Base-by-base conservation (phyloP, 2,888 invertebrate species). In the Hyles lineata region DNA sequence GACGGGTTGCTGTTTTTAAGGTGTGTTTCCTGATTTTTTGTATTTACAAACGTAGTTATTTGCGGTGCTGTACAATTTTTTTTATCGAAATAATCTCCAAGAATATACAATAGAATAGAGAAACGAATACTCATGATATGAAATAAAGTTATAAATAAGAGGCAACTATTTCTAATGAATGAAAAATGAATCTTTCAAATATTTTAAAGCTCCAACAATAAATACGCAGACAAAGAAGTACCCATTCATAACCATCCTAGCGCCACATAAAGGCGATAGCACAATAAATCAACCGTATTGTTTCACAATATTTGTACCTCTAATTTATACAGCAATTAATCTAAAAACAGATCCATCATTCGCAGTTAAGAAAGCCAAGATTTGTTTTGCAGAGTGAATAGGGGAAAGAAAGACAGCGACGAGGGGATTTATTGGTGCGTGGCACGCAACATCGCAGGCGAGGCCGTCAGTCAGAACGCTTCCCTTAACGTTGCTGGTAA, bases 381-480 rank as follows among this genome's bases (percentile, higher is more conserved):
- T 74, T 74, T 75, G 76, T 71, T 73, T 77, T 75, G 70, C 87
- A 93, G 98, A 86, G 98, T 99, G 74, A 97, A 98, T 92, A 98
- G 98, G 89, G 98, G 98, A 89, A 98, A 98, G 93, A 98, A 98
- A 93, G 98, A 98, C 87, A 98, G 98, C 87, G 98, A 98, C 88
- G 98, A 98, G 78, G 99, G 99, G 59, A 96, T 98, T 76, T 99
- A 99, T 92, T 99, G 99, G 98, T 99, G 99, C 94, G 97, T 98
- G 82, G 99, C 99, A 76, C 97, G 97, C 88, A 99, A 99, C 93
- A 95, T 96, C 79, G 97, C 97, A 72, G 99, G 99, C 80, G 97
- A 96, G 82, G 98, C 97, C 76, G 96, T 96, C 87, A 98, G 98
- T 91, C 96, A 97, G 83, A 99, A 99, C 94, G 99, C 99, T 80